These are phyloP conservation scores for Hozukius guyotensis DNA, from an alignment of 2,797 vertebrate species.

Conservation along the genomic window DNA sequence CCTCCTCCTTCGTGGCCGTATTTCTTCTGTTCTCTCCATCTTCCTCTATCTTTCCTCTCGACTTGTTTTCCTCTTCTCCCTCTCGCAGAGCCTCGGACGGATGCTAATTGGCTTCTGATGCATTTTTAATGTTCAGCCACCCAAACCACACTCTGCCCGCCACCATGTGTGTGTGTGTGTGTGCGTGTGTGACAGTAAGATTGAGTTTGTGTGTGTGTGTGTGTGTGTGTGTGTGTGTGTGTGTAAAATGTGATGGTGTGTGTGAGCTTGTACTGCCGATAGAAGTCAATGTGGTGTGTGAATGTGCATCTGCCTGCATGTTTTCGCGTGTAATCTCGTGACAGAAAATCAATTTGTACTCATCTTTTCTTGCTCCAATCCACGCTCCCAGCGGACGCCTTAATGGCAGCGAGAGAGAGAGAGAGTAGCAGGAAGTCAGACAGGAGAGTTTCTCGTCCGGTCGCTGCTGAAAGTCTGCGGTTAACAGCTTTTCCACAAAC, in stretches of 20 bases:
- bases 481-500: constrained; percentile 23
- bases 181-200: not conserved
- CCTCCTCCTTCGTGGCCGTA: not conserved
- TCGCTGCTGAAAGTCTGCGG: not conserved
- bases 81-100: not conserved
- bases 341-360: constrained; percentile 41
- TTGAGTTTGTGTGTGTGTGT: not conserved
- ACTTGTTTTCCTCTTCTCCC: not conserved
- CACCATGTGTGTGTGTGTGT: not conserved
- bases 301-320: not conserved
- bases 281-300: not conserved
- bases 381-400: constrained; percentile 9
- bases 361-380: constrained; percentile 1
- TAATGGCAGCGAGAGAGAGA: not conserved
- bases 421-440: not conserved
- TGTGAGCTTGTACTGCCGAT: not conserved
- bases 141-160: not conserved
- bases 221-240: not conserved
- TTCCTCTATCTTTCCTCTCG: not conserved
- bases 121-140: constrained; percentile 51
- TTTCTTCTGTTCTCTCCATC: not conserved
- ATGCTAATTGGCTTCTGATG: constrained; percentile 52
- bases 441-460: not conserved
- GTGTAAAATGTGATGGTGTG: not conserved
- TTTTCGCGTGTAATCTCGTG: not conserved